A percentile compares a stretch with the other conserved stretches of the same genome.
phyloP scores from a whole-genome alignment of 2,113 vertebrate genomes.

The Brienomyrus longianalis region DNA sequence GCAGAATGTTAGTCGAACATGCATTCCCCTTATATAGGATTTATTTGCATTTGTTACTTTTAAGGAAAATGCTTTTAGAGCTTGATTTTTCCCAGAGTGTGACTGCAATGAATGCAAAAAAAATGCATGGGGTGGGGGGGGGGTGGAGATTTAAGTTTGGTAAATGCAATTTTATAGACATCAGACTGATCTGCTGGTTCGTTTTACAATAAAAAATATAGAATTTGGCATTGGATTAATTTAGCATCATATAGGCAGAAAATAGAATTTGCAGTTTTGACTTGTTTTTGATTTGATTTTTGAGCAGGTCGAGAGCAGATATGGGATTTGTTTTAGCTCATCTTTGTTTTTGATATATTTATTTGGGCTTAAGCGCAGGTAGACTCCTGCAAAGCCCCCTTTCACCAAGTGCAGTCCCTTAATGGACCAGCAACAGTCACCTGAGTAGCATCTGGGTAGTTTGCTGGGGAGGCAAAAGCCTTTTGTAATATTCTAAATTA shows the following conservation, averaged over 20 bases:
- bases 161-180: slow-evolving; percentile 2
- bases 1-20: not conserved
- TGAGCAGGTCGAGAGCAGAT: not conserved
- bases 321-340: not conserved
- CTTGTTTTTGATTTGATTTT: not conserved
- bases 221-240: not conserved
- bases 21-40: not conserved
- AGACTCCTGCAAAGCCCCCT: not conserved
- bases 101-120: not conserved
- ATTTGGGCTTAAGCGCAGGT: not conserved
- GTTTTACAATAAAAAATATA: not conserved
- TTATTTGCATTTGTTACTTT: slow-evolving; percentile 4
- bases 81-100: not conserved
- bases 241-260: too few species aligned
- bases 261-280: not conserved
- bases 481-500: slow-evolving; percentile 31
- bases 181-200: not conserved
- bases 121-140: not conserved
- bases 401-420: slow-evolving; percentile 18
- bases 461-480: not conserved
- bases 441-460: slow-evolving; percentile 19
- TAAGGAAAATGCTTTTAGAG: not conserved
- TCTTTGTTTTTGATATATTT: slow-evolving; percentile 10
- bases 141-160: not conserved
- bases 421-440: slow-evolving; percentile 39